Evolutionary conservation across 2,113 vertebrate species (phyloP), one percentile per base, ranked within the genome.

Genomic region (Marmota flaviventris): DNA sequence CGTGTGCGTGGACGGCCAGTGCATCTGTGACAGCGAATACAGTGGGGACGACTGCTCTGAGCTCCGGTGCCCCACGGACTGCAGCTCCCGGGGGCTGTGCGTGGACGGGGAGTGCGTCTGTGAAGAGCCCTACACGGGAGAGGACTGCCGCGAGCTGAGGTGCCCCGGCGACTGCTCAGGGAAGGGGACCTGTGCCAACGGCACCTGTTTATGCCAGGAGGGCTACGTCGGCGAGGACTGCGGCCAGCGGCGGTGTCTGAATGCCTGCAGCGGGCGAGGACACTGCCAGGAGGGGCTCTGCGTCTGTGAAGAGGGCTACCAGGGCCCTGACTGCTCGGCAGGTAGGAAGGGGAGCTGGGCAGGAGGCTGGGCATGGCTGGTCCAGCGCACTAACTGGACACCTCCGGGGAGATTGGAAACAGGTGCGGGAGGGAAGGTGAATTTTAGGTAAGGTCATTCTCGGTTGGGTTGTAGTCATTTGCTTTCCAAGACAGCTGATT

Each of bases 61-160:
- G 97, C 99, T 99, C 0, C 99, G 99, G 12, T 99, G 99, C 96
- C 99, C 99, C 0, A 97, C 98, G 0, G 99, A 99, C 98, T 99
- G 99, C 94, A 99, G 99, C 6, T 99, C 99, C 84, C 99, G 98
- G 0, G 99, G 99, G 10, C 98, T 99, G 93, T 99, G 99, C 14
- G 99, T 99, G 90, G 99, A 99, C 0, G 99, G 99, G 2, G 99
- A 99, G 97, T 99, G 99, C 5, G 96, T 99, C 91, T 99, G 99
- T 5, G 99, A 99, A 91, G 99, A 99, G 92, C 98, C 99, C 10
- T 99, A 99, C 98, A 84, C 98, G 0, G 99, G 99, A 0, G 99
- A 99, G 16, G 99, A 99, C 91, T 99, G 99, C 98, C 99, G 99
- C 11, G 97, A 99, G 67, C 98, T 99, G 53, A 98, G 99, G 78